Evolutionary conservation across 2,888 invertebrate species (phyloP).

Genomic region (Scaptomyza tumidula): DNA sequence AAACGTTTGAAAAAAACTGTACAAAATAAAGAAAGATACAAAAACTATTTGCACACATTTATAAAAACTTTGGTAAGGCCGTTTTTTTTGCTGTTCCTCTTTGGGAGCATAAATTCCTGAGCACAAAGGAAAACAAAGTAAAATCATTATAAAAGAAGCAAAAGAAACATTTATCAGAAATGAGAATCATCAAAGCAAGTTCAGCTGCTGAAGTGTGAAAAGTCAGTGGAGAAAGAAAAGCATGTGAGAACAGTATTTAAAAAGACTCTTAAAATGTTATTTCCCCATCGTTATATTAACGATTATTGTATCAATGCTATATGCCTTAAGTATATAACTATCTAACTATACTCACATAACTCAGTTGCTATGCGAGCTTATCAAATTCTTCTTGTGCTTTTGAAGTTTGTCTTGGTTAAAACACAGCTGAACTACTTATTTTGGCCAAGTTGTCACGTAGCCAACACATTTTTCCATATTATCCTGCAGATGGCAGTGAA

Average conservation of each 20-base stretch:
- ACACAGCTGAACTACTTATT: constrained; percentile 49
- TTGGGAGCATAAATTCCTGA: not conserved
- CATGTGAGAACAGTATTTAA: too few species aligned
- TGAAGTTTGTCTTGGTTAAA: constrained; percentile 19
- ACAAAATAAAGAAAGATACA: not conserved
- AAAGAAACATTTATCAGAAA: constrained; percentile 8
- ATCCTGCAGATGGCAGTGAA: constrained; percentile 44
- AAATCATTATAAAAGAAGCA: constrained; percentile 8
- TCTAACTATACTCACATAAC: constrained; percentile 18
- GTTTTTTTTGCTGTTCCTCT: not conserved
- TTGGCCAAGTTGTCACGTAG: constrained; percentile 75
- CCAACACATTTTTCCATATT: constrained; percentile 74
- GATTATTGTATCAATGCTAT: too few species aligned
- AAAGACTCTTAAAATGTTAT: too few species aligned
- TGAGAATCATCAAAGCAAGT: not conserved
- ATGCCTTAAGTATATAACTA: too few species aligned
- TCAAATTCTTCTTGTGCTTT: constrained; percentile 51
- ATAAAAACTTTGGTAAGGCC: not conserved
- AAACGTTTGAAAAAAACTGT: constrained; percentile 18
- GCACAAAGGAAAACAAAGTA: not conserved
- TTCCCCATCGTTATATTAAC: too few species aligned
- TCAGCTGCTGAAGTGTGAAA: not conserved
- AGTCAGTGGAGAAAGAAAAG: not conserved
- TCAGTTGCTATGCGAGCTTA: constrained; percentile 46
- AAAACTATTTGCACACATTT: not conserved